Conservation (phyloP, 2,888 invertebrate genomes). For the Hetaerina titia region DNA sequence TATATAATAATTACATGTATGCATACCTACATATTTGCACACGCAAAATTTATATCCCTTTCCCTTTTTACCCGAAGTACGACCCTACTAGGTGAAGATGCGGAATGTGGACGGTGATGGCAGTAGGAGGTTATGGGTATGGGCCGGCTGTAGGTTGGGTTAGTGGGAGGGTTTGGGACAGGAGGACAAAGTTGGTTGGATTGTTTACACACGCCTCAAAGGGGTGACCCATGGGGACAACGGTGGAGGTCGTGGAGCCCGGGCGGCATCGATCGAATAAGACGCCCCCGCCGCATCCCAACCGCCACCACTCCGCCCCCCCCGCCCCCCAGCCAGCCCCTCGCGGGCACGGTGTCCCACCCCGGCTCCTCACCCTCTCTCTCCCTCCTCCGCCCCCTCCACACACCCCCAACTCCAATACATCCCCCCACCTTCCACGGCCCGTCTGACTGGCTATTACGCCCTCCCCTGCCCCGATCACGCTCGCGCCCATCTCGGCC, state of each 20-base stretch:
- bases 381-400: not conserved
- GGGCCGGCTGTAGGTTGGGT: not conserved
- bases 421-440: not conserved
- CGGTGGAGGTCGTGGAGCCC: constrained; percentile 59
- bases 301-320: too few relatives aligned
- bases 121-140: too few relatives aligned
- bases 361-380: too few relatives aligned
- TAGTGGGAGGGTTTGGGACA: not conserved
- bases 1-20: too few relatives aligned
- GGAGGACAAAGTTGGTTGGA: not conserved
- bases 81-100: too few relatives aligned
- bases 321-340: too few relatives aligned
- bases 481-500: not conserved
- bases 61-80: too few relatives aligned
- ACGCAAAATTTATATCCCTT: too few relatives aligned
- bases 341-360: too few relatives aligned
- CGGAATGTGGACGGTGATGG: too few relatives aligned
- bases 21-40: too few relatives aligned
- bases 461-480: not conserved
- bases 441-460: constrained; percentile 17
- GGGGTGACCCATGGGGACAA: constrained; percentile 55
- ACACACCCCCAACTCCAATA: not conserved
- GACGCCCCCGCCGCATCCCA: not conserved
- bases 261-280: constrained; percentile 49
- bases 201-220: constrained; percentile 51